Percentiles rank a stretch among this genome's conserved stretches.
These are phyloP conservation scores for Cottoperca gobio DNA, from an alignment of 2,797 vertebrate species.

Conservation along the genomic window DNA sequence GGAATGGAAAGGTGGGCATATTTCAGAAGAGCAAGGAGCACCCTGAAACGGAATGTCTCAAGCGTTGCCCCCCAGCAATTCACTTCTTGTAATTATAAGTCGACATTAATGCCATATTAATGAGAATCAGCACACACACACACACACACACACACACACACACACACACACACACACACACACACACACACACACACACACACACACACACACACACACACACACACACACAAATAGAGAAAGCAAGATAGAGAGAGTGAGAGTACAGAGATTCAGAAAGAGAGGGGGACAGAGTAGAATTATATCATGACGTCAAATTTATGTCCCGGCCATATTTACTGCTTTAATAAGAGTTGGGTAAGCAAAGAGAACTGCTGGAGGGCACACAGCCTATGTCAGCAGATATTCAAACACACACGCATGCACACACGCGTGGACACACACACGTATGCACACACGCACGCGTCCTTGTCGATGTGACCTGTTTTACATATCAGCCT, in stretches of 20 bases:
- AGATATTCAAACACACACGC: constrained; percentile 67
- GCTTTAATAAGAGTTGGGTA: constrained; percentile 84
- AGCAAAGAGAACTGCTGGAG: constrained; percentile 77
- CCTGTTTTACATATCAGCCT: constrained; percentile 76
- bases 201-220: constrained; percentile 34
- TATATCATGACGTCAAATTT: constrained; percentile 82
- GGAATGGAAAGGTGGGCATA: constrained; percentile 61
- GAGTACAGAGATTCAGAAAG: constrained; percentile 2
- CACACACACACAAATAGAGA: background rate
- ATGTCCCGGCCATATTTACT: constrained; percentile 80
- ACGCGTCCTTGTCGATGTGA: constrained; percentile 69
- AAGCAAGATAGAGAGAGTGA: background rate
- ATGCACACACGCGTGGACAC: constrained; percentile 3
- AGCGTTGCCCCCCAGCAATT: constrained; percentile 65
- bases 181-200: constrained; percentile 17
- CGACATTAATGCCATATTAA: constrained; percentile 77
- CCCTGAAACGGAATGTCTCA: constrained; percentile 67
- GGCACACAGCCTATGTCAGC: constrained; percentile 80
- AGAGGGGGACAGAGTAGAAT: constrained; percentile 49
- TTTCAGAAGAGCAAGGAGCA: constrained; percentile 68
- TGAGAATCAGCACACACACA: constrained; percentile 51
- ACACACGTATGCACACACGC: background rate
- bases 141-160: constrained; percentile 16
- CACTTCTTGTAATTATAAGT: constrained; percentile 77
- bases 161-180: constrained; percentile 27